These are phyloP conservation scores for Octodon degus DNA, from an alignment of 2,113 vertebrate genomes.

Conservation along the genomic window DNA sequence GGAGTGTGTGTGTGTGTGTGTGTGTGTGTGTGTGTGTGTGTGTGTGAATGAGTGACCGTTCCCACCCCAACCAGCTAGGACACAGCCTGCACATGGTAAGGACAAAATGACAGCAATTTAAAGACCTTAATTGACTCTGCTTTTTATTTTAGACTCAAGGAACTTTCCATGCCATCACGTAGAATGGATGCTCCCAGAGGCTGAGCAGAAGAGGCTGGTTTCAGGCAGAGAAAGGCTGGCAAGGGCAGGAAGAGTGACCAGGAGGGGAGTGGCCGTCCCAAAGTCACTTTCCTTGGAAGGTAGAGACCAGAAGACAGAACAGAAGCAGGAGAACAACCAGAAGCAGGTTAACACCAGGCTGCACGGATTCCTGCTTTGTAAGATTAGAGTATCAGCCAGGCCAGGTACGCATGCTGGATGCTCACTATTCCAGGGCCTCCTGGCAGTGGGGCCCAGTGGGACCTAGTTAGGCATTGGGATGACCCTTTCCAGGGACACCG, in stretches of 20 bases:
- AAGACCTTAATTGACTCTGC: not conserved
- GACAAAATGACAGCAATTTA: not conserved
- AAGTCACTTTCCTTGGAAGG: not conserved
- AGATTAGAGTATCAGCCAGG: not conserved
- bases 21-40: too few relatives aligned
- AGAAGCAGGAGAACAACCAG: not conserved
- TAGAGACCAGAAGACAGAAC: not conserved
- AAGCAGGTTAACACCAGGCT: not conserved
- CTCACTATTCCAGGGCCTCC: not conserved
- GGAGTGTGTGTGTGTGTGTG: too few relatives aligned
- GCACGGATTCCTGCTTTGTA: not conserved
- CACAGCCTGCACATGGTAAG: not conserved
- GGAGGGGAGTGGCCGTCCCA: not conserved
- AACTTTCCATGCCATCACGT: not conserved
- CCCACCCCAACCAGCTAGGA: not conserved
- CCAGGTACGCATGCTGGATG: not conserved
- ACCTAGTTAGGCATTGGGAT: not conserved
- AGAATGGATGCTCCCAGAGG: not conserved
- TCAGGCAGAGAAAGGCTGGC: not conserved
- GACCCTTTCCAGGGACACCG: not conserved
- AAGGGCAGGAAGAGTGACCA: not conserved
- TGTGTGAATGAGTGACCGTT: too few relatives aligned
- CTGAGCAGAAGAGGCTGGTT: not conserved
- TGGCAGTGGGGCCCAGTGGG: not conserved
- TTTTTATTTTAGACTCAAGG: not conserved